Conservation (phyloP, 2,113 vertebrate genomes). For the Pavo muticus region DNA sequence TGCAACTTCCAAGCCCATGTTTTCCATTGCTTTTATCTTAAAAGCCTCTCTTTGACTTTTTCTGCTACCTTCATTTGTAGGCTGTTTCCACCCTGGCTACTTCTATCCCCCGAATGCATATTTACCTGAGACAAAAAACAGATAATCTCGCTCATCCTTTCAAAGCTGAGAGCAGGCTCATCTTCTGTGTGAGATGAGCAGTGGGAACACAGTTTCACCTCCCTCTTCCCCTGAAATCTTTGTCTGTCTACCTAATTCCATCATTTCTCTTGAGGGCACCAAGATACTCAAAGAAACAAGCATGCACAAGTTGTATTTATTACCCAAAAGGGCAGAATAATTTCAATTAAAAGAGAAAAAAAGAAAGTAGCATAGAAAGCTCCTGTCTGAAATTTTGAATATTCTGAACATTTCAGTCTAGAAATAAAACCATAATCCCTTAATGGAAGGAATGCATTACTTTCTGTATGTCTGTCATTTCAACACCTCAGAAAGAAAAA, state of each 20-base stretch:
- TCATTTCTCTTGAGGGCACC: background rate
- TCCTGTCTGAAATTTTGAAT: background rate
- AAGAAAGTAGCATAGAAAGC: background rate
- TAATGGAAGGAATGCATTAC: background rate
- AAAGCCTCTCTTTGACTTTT: background rate
- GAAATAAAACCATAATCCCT: background rate
- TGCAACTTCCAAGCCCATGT: background rate
- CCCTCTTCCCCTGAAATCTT: background rate
- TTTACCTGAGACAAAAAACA: background rate
- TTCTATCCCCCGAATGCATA: background rate
- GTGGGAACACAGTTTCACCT: fast-evolving
- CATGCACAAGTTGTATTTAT: fast-evolving
- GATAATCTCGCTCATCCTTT: background rate
- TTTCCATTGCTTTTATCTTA: background rate
- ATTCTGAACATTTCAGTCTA: background rate
- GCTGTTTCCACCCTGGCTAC: background rate
- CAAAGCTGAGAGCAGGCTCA: background rate
- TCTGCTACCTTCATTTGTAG: background rate
- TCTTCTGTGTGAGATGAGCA: background rate
- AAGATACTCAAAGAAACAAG: background rate
- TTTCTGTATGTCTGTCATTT: background rate
- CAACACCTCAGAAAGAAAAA: background rate
- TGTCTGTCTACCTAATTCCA: background rate
- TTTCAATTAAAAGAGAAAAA: background rate
- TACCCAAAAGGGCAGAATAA: background rate